Evolutionary conservation across 2,113 vertebrate genomes (phyloP).

Genomic region (Nyctereutes procyonoides): DNA sequence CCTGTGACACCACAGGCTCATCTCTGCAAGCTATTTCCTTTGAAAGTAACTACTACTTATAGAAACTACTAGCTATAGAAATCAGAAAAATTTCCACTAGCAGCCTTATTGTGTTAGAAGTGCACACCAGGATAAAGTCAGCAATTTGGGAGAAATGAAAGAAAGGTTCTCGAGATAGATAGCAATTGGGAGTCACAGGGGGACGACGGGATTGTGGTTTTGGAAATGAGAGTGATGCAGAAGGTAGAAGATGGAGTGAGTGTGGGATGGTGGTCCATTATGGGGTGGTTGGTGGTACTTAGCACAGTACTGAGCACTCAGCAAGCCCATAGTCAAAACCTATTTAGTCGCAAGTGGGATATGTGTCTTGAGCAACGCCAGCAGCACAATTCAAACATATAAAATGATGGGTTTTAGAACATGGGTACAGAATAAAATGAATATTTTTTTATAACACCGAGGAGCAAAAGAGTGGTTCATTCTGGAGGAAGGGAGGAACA

Average conservation of each 20-base stretch:
- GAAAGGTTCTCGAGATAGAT: background rate
- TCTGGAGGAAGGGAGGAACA: background rate
- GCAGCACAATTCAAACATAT: background rate
- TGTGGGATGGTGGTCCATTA: fast-evolving
- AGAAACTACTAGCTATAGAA: conserved; percentile 37
- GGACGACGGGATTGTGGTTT: background rate
- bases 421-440: background rate
- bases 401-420: background rate
- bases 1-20: background rate
- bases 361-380: background rate
- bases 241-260: fast-evolving
- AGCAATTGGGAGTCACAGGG: background rate
- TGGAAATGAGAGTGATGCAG: background rate
- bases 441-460: background rate
- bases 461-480: background rate
- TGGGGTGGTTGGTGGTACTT: too few relatives aligned
- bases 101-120: conserved; percentile 1
- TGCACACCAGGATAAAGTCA: background rate
- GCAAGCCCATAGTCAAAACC: background rate
- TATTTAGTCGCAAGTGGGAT: background rate
- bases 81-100: conserved; percentile 18
- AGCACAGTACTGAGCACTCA: background rate
- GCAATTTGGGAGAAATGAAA: background rate
- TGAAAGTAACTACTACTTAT: conserved; percentile 41
- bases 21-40: conserved; percentile 54